phyloP scores from a whole-genome alignment of 2,888 invertebrate species.

The Chrysopilus asiliformis region DNA sequence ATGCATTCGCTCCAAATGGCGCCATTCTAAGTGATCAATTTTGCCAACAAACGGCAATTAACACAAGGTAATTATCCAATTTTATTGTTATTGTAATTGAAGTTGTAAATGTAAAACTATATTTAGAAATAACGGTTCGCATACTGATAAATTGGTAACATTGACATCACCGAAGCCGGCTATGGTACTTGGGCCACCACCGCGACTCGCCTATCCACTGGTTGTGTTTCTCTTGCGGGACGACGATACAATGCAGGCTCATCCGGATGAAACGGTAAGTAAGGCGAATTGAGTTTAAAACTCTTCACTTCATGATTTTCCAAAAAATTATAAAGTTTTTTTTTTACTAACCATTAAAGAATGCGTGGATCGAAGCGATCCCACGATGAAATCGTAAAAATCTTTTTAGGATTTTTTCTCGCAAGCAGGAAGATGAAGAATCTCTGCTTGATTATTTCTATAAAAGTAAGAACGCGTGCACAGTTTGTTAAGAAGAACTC shows the following conservation, averaged over 20 bases:
- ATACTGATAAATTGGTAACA: constrained; percentile 50
- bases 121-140: constrained; percentile 46
- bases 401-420: no score
- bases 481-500: no score
- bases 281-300: no score
- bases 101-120: constrained; percentile 3
- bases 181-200: constrained; percentile 56
- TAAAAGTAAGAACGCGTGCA: no score
- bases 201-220: constrained; percentile 61
- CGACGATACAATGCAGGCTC: constrained; percentile 43
- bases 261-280: constrained; percentile 66
- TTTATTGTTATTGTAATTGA: neutral
- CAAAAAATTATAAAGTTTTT: constrained; percentile 1
- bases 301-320: no score
- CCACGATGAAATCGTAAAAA: no score
- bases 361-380: no score
- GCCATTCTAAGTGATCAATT: constrained; percentile 15
- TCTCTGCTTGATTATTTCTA: no score
- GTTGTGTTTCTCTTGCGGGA: constrained; percentile 59
- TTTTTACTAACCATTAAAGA: no score
- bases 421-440: no score
- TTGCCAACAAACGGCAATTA: constrained; percentile 19
- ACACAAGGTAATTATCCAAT: constrained; percentile 16
- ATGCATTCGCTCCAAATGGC: constrained; percentile 21
- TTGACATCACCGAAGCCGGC: constrained; percentile 47